Evolutionary conservation across 2,797 vertebrate genomes (phyloP).

Genomic region (Sebastes variabilis): DNA sequence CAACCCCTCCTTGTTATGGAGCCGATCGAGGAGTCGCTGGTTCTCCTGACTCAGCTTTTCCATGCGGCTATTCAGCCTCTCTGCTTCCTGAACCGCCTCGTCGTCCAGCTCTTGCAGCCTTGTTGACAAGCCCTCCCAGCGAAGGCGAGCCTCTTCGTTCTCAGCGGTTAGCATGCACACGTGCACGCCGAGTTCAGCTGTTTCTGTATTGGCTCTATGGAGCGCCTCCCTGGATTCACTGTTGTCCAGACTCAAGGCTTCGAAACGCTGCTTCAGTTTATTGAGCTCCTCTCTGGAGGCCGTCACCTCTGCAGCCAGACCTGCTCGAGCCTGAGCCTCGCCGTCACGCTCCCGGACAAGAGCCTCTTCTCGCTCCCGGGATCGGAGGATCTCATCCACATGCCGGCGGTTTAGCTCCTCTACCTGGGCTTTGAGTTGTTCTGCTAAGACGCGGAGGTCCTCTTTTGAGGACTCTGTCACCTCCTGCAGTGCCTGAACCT

Average conservation of each 20-base stretch:
- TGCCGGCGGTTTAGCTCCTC: constrained; percentile 89
- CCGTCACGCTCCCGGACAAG: constrained; percentile 75
- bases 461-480: constrained; percentile 77
- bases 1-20: constrained; percentile 69
- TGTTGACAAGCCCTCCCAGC: constrained; percentile 74
- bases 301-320: constrained; percentile 77
- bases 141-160: constrained; percentile 82
- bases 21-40: constrained; percentile 75
- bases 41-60: constrained; percentile 83
- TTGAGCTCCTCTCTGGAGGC: constrained; percentile 82
- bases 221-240: constrained; percentile 88
- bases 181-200: constrained; percentile 89
- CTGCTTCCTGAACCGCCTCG: constrained; percentile 69
- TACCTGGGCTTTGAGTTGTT: constrained; percentile 85
- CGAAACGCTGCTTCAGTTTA: constrained; percentile 74
- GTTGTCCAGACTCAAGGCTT: constrained; percentile 81
- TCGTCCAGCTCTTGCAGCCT: constrained; percentile 79
- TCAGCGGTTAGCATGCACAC: constrained; percentile 89
- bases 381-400: constrained; percentile 85
- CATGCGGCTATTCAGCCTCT: constrained; percentile 75
- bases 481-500: constrained; percentile 83
- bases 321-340: constrained; percentile 68
- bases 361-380: constrained; percentile 81
- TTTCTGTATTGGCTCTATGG: constrained; percentile 88
- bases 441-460: constrained; percentile 83